phyloP scores from a whole-genome alignment of 2,797 vertebrate species.

The Xerus rutilus region DNA sequence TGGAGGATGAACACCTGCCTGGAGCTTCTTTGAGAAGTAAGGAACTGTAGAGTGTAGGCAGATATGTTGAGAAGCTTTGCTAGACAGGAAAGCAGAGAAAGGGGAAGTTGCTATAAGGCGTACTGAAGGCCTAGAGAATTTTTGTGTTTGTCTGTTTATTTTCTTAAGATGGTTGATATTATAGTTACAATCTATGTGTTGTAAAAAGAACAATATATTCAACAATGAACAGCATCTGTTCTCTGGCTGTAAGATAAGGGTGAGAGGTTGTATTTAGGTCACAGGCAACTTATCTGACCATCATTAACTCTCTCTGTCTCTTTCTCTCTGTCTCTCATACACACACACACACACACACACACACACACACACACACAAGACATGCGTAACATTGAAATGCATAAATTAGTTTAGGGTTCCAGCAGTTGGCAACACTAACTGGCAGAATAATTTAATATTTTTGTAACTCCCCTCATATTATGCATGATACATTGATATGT shows the following conservation, averaged over 20 bases:
- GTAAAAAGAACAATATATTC: neutral
- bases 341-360: neutral
- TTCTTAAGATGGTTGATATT: neutral
- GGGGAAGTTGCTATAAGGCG: neutral
- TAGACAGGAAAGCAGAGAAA: constrained; percentile 1
- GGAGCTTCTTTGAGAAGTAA: neutral
- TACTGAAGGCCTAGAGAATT: neutral
- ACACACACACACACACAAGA: neutral
- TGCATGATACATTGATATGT: neutral
- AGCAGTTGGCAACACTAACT: neutral
- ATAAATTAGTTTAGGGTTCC: neutral
- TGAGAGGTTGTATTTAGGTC: constrained; percentile 31
- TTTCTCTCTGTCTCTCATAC: too few species aligned
- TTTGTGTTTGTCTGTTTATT: neutral
- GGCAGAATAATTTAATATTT: neutral
- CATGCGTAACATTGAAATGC: neutral
- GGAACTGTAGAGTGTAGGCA: neutral
- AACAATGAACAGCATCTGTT: neutral
- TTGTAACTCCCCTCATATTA: neutral
- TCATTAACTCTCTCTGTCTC: neutral
- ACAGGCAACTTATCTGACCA: neutral
- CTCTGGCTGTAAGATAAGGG: neutral
- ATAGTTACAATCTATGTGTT: neutral
- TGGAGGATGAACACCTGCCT: neutral
- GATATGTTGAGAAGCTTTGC: neutral